Percentiles rank a stretch among this genome's conserved stretches.
Conservation (phyloP, 2,888 invertebrate genomes). For the Drymonia ruficornis region DNA sequence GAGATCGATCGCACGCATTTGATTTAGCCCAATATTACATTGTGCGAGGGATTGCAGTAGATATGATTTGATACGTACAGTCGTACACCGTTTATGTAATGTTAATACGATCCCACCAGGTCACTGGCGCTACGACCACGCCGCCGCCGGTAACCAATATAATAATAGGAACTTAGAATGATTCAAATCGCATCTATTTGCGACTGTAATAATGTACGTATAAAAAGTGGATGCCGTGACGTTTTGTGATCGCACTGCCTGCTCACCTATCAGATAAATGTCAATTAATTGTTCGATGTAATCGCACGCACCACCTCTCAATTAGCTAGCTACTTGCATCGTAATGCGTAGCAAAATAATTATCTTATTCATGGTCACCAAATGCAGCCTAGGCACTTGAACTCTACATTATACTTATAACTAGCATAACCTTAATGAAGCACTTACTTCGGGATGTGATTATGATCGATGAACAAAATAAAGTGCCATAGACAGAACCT, state of each 20-base stretch:
- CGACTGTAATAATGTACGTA: constrained; percentile 72
- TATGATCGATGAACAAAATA: constrained; percentile 24
- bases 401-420: background rate
- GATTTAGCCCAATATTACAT: constrained; percentile 29
- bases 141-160: constrained; percentile 57
- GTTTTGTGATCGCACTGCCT: constrained; percentile 70
- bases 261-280: constrained; percentile 63
- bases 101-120: constrained; percentile 70
- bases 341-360: background rate
- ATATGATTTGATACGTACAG: constrained; percentile 56
- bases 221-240: constrained; percentile 81
- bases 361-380: background rate
- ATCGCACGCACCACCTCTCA: constrained; percentile 30
- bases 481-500: constrained; percentile 35
- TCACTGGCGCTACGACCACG: constrained; percentile 45
- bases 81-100: constrained; percentile 54
- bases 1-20: constrained; percentile 16
- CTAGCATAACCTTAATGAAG: background rate
- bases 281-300: constrained; percentile 68
- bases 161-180: constrained; percentile 57
- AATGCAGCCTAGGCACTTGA: constrained; percentile 14
- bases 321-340: constrained; percentile 7
- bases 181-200: constrained; percentile 60
- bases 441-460: constrained; percentile 14
- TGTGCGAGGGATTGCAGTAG: constrained; percentile 40